Base-by-base conservation (phyloP, 2,888 invertebrate genomes). In the Hydroisotoma schaefferi region DNA sequence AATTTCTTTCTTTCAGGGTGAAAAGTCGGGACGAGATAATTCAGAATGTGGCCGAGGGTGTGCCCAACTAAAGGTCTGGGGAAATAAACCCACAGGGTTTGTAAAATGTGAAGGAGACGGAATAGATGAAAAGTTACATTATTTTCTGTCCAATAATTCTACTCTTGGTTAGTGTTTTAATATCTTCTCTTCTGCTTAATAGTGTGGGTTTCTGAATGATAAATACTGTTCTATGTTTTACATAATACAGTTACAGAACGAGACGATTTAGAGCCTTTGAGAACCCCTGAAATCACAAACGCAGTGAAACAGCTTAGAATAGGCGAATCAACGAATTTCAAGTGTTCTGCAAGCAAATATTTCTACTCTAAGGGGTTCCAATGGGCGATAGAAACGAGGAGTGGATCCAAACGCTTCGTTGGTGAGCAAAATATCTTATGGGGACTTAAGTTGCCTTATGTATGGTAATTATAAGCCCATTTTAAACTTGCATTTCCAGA, bases 281-380 rank as follows among this genome's bases (percentile, higher is more conserved):
- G 56, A 40, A 20, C 38, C 6, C 60, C 62, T 2, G 61, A 63
- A 12, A 66, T 66, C 18, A 28, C 60, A 8, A 57, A 55, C 33
- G 53, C 56, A 15, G 55, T 66, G 3, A 37, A 61, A 26, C 46
- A 58, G 23, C 38, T 66, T 2, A 43, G 61, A 6, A 59, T 63
- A 4, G 66, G 66, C 0, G 66, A 66, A 44, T 58, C 57, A 37
- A 57, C 55, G 0, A 60, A 57, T 38, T 61, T 66, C 44, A 53
- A 60, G 12, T 66, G 66, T 27, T 55, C 57, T 49, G 66, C 60
- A 1, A 66, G 53, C 25, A 38, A 57, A 18, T 66, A 66, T 22
- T 66, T 63, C 57, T 66, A 63, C 53, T 66, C 66, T 5, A 60
- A 63, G 33, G 66, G 66, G 48, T 66, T 66, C 43, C 63, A 66